A percentile compares a stretch with the other conserved stretches of the same genome.
phyloP scores from a whole-genome alignment of 2,888 invertebrate species.

The Dasysyrphus tricinctus region DNA sequence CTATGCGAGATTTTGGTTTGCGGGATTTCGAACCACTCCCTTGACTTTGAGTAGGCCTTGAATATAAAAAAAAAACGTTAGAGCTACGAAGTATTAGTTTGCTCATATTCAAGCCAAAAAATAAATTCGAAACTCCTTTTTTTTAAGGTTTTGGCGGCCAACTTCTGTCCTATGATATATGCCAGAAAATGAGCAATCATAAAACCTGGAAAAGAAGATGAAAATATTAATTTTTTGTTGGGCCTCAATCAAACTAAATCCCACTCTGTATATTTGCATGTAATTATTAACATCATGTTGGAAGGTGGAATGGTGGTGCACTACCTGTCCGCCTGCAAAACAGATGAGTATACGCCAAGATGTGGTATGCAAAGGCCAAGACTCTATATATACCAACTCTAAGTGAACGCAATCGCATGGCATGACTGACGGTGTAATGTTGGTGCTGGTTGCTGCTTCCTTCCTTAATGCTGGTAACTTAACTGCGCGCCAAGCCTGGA shows the following conservation, averaged over 20 bases:
- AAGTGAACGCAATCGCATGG: constrained; percentile 66
- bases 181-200: too few species aligned
- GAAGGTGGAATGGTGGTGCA: constrained; percentile 73
- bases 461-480: constrained; percentile 1
- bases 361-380: constrained; percentile 72
- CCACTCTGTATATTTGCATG: constrained; percentile 67
- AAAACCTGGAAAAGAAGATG: too few species aligned
- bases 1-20: too few species aligned
- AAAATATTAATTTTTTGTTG: too few species aligned
- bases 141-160: too few species aligned
- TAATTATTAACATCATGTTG: constrained; percentile 76
- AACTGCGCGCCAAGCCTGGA: constrained; percentile 14
- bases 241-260: neutral
- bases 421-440: constrained; percentile 53
- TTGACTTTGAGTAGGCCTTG: too few species aligned
- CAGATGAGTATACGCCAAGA: constrained; percentile 46
- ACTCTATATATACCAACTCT: constrained; percentile 30
- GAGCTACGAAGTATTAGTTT: too few species aligned
- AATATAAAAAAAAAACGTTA: too few species aligned
- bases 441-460: constrained; percentile 35
- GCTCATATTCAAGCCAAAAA: too few species aligned
- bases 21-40: too few species aligned
- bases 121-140: too few species aligned
- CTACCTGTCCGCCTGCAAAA: constrained; percentile 72
- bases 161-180: too few species aligned